Percentiles rank a stretch among this genome's conserved stretches.
phyloP scores from a whole-genome alignment of 1,140 invertebrate species.

The Anastrepha ludens region DNA sequence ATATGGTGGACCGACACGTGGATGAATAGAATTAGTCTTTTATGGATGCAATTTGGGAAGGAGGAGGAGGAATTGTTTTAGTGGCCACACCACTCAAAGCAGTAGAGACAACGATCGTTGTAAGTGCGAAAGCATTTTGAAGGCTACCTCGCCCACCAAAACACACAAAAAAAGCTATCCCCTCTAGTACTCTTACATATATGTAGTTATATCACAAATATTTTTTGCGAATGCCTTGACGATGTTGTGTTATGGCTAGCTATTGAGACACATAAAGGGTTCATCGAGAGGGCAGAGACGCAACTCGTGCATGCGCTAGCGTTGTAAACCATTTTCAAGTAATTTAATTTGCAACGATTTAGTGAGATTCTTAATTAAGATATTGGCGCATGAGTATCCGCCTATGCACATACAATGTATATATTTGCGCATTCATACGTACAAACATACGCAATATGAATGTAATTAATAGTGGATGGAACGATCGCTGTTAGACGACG shows the following conservation, averaged over 20 bases:
- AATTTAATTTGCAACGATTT: slow-evolving; percentile 36
- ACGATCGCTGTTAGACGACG: background rate
- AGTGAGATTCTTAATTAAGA: slow-evolving; percentile 34
- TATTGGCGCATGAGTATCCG: slow-evolving; percentile 5
- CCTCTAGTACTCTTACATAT: background rate
- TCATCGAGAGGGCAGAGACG: background rate
- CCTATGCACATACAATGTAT: background rate
- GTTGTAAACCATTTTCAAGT: background rate
- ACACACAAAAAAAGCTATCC: background rate
- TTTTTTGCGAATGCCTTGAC: too few species aligned
- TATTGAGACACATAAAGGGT: background rate
- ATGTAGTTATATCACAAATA: background rate
- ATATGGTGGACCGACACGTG: too few species aligned
- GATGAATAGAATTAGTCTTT: too few species aligned
- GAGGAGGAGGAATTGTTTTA: too few species aligned
- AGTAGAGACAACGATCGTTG: too few species aligned
- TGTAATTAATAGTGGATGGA: too few species aligned
- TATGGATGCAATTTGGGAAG: too few species aligned
- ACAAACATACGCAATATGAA: background rate
- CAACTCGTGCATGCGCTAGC: background rate
- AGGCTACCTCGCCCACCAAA: too few species aligned
- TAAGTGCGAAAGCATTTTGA: too few species aligned
- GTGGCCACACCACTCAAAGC: too few species aligned
- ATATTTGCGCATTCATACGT: background rate
- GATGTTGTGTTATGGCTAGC: background rate